A percentile compares a stretch with the other conserved stretches of the same genome.
Evolutionary conservation across 2,888 invertebrate species (phyloP).

Genomic region (Hypena proboscidalis): DNA sequence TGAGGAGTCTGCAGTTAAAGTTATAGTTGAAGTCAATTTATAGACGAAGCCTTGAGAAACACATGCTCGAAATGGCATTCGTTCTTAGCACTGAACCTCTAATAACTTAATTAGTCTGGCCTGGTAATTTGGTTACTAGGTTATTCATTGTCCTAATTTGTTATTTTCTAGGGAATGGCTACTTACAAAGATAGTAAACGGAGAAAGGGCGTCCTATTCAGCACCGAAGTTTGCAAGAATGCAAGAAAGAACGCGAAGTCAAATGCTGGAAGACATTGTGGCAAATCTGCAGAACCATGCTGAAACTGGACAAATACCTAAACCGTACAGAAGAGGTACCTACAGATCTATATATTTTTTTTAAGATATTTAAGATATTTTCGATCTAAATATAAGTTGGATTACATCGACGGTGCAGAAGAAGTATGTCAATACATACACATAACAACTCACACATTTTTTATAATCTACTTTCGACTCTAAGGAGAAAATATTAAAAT

Average conservation of each 20-base stretch:
- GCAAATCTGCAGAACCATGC: slow-evolving; percentile 97
- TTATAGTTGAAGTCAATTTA: slow-evolving; percentile 21
- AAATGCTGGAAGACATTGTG: slow-evolving; percentile 97
- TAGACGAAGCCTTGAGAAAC: background rate
- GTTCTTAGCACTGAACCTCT: background rate
- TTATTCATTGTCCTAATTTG: too few species aligned
- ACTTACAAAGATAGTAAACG: slow-evolving; percentile 96
- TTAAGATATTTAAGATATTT: background rate
- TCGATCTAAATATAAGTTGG: too few species aligned
- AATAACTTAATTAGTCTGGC: too few species aligned
- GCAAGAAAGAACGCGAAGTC: slow-evolving; percentile 96
- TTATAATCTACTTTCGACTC: too few species aligned
- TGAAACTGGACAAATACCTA: slow-evolving; percentile 97
- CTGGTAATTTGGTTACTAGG: too few species aligned
- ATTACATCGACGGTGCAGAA: too few species aligned
- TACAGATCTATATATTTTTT: background rate
- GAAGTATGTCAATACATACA: too few species aligned
- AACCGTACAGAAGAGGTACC: slow-evolving; percentile 93
- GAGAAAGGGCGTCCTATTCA: slow-evolving; percentile 96
- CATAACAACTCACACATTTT: too few species aligned
- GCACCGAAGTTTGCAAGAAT: slow-evolving; percentile 97
- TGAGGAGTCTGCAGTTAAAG: slow-evolving; percentile 9
- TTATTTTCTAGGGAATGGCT: slow-evolving; percentile 90
- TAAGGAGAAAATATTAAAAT: too few species aligned
- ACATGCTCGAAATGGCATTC: background rate